A percentile compares a stretch with the other conserved stretches of the same genome.
Evolutionary conservation across 2,113 vertebrate genomes (phyloP).

Genomic region (Parus major): DNA sequence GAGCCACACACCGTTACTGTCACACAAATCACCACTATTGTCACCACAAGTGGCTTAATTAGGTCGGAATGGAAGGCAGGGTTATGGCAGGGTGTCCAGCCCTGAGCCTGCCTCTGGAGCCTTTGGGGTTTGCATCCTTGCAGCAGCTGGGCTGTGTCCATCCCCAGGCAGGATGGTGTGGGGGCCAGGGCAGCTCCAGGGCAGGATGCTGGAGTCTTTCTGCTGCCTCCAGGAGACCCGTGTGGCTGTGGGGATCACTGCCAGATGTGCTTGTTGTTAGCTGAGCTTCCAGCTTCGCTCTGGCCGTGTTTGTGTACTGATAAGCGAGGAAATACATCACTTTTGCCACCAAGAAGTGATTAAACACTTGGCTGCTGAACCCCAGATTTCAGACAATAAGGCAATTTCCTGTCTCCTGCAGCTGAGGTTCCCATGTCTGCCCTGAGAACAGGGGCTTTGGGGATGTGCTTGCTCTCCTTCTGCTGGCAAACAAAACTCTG

Average conservation of each 20-base stretch:
- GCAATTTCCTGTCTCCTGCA: conserved; percentile 54
- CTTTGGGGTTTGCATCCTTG: too few relatives aligned
- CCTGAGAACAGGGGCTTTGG: not conserved
- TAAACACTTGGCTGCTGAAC: conserved; percentile 53
- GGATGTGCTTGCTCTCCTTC: not conserved
- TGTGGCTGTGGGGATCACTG: not conserved
- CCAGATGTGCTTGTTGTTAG: conserved; percentile 2
- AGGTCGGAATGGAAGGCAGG: not conserved
- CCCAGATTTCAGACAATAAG: conserved; percentile 46
- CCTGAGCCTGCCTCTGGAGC: too few relatives aligned
- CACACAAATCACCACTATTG: not conserved
- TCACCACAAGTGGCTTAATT: not conserved
- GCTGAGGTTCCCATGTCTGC: conserved; percentile 33
- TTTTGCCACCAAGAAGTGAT: conserved; percentile 34
- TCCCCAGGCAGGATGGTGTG: too few relatives aligned
- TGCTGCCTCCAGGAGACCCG: not conserved
- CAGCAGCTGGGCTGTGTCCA: too few relatives aligned
- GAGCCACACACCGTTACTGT: not conserved
- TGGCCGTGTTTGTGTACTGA: conserved; percentile 41
- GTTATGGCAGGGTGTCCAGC: not conserved
- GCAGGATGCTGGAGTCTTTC: not conserved
- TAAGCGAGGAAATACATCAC: conserved; percentile 55
- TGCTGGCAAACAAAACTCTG: not conserved
- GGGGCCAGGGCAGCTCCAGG: not conserved
- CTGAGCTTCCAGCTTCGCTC: not conserved